Evolutionary conservation across 2,888 invertebrate species (phyloP), one percentile per base, ranked within the genome.

Genomic region (Acanthosoma haemorrhoidale): DNA sequence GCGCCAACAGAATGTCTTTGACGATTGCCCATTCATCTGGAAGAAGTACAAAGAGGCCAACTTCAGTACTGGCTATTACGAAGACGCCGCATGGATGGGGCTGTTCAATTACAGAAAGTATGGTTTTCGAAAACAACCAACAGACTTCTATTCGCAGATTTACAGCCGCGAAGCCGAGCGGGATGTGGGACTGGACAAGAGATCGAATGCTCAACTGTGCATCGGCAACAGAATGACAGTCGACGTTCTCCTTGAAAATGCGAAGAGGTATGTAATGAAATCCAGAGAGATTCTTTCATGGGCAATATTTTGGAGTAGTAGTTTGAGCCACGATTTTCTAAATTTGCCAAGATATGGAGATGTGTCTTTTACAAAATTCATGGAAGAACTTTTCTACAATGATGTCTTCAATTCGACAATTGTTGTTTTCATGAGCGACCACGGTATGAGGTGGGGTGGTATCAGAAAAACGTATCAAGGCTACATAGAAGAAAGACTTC

Each of bases 381-480:
- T 94, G 66, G 78, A 80, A 72, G 79, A 81, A 70, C 78, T 89
- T 64, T 80, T 85, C 38, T 75, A 79, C 0, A 78, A 81, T 2
- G 82, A 83, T 1, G 80, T 85, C 68, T 80, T 92, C 68, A 84
- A 90, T 66, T 83, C 86, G 29, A 91, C 92, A 0, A 83, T 87
- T 51, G 76, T 94, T 66, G 79, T 92, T 9, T 78, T 84, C 51
- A 83, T 94, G 82, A 94, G 94, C 79, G 96, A 96, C 78, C 96
- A 96, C 77, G 96, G 96, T 0, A 87, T 94, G 71, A 82, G 95
- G 72, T 94, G 91, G 88, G 95, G 94, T 2, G 84, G 84, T 6
- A 92, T 94, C 75, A 84, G 94, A 9, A 83, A 84, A 75, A 94
- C 94, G 0, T 91, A 90, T 79, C 92, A 94, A 80, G 92, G 92